Evolutionary conservation across 53 echinoderm and acorn worm species (phyloP).

Genomic region (Luidia sarsii): DNA sequence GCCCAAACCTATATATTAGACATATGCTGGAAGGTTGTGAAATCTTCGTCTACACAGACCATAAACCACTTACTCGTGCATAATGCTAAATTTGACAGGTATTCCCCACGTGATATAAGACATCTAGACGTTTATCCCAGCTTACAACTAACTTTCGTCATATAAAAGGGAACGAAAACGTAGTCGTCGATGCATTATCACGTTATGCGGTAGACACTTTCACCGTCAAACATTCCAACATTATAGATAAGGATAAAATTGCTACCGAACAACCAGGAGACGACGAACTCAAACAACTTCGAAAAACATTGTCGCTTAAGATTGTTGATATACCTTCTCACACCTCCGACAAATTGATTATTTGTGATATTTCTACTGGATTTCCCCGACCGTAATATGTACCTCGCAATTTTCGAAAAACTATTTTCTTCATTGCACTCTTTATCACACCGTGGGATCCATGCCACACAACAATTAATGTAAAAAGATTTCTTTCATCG

Average conservation of each 20-base stretch:
- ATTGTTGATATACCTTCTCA: background rate
- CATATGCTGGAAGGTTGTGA: no score
- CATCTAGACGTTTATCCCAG: background rate
- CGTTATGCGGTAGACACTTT: background rate
- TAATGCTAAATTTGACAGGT: background rate
- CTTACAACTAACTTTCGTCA: background rate
- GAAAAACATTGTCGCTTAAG: background rate
- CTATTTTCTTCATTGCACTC: background rate
- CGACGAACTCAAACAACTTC: constrained; percentile 17
- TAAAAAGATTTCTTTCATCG: background rate
- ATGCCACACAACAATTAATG: background rate
- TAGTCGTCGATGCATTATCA: constrained; percentile 7
- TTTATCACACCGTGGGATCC: background rate
- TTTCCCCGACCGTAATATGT: background rate
- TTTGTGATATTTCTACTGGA: background rate
- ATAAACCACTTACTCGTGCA: no score
- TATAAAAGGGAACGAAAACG: constrained; percentile 12
- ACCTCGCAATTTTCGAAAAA: background rate
- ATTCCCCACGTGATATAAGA: background rate
- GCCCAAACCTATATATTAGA: no score
- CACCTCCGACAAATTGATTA: background rate
- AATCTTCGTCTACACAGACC: no score
- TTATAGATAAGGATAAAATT: constrained; percentile 1
- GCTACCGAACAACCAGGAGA: constrained; percentile 3
- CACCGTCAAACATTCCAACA: background rate